Conservation (phyloP, 2,113 vertebrate species). For the Brachypodius melanocephalos region DNA sequence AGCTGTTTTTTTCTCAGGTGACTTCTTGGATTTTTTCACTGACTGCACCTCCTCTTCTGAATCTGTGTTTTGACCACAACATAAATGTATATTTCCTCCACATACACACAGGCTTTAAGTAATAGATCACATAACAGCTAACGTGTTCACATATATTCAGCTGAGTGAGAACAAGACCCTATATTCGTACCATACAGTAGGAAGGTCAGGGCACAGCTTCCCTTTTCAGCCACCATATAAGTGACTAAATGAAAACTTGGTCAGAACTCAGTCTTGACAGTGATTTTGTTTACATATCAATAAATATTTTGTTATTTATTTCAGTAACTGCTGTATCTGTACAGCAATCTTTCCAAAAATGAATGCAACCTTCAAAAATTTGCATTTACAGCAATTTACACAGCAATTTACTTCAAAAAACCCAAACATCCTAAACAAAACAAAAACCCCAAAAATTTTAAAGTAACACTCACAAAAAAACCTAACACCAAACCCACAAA, state of each 20-base stretch:
- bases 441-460: neutral
- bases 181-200: neutral
- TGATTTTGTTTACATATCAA: neutral
- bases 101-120: neutral
- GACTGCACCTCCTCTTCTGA: conserved; percentile 79
- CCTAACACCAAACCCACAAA: neutral
- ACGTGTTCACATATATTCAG: neutral
- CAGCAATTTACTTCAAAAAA: neutral
- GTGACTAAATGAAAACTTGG: neutral
- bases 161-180: neutral
- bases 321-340: neutral
- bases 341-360: neutral
- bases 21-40: conserved; percentile 73
- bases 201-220: neutral
- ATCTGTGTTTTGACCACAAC: conserved; percentile 72
- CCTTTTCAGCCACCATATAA: neutral
- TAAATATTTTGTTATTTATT: neutral
- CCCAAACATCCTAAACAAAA: neutral
- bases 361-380: neutral
- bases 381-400: too few relatives aligned
- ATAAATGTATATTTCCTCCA: conserved; percentile 1
- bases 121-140: neutral
- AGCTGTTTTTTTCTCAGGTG: conserved; percentile 70
- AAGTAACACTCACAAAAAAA: neutral
- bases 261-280: neutral